Conservation (phyloP, 1,140 invertebrate species). For the Diorhabda carinulata region DNA sequence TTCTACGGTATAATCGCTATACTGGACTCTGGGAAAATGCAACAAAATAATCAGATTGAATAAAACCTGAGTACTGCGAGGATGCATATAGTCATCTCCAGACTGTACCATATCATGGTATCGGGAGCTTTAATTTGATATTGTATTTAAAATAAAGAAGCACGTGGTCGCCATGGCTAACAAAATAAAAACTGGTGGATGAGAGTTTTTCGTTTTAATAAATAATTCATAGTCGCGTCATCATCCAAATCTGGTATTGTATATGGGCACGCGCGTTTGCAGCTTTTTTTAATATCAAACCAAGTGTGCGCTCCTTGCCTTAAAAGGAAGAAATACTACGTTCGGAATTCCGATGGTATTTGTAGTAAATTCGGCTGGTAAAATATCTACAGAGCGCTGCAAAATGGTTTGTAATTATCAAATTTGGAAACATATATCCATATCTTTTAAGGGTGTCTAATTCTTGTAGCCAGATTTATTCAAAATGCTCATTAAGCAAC, state of each 20-base stretch:
- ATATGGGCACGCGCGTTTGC: background rate
- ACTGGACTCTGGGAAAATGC: too few relatives aligned
- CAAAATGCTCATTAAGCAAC: too few relatives aligned
- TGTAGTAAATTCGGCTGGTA: background rate
- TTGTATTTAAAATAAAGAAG: background rate
- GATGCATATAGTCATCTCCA: too few relatives aligned
- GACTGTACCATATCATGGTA: background rate
- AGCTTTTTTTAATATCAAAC: background rate
- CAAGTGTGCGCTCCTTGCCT: background rate
- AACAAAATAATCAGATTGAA: too few relatives aligned
- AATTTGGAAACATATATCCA: too few relatives aligned
- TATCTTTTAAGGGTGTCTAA: too few relatives aligned
- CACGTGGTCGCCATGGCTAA: background rate
- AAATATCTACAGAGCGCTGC: too few relatives aligned
- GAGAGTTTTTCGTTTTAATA: background rate
- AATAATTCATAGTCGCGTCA: slow-evolving; percentile 2
- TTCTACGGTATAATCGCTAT: too few relatives aligned
- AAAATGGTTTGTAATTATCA: too few relatives aligned
- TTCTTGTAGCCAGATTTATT: too few relatives aligned
- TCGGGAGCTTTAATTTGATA: background rate
- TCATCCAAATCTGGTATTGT: background rate
- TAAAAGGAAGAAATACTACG: slow-evolving; percentile 1
- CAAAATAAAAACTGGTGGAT: background rate
- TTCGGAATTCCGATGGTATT: background rate
- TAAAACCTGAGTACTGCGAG: too few relatives aligned